These are phyloP conservation scores for Cyprinodon variegatus DNA, from an alignment of 2,113 vertebrate species.

Conservation along the genomic window DNA sequence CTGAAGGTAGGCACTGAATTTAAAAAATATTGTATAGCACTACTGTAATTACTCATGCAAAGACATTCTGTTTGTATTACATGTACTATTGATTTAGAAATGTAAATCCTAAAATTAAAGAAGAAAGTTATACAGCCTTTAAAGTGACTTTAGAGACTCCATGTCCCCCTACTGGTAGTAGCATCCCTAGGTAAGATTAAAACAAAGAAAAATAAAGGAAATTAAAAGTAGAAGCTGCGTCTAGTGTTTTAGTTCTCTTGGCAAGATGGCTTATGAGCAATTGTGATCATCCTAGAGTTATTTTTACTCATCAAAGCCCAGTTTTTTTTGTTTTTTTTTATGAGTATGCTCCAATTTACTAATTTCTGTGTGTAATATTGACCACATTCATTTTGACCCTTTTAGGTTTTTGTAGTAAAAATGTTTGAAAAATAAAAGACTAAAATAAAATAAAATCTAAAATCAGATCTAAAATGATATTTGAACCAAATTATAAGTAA, in stretches of 20 bases:
- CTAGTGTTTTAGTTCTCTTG: neutral
- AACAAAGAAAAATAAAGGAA: neutral
- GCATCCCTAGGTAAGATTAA: neutral
- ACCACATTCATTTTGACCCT: neutral
- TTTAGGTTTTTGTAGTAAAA: neutral
- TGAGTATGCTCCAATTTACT: constrained; percentile 13
- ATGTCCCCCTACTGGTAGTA: constrained; percentile 11
- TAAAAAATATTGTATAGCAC: constrained; percentile 43
- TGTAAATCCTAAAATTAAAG: constrained; percentile 32
- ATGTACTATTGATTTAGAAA: constrained; percentile 53
- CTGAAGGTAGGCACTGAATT: no score
- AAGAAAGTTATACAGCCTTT: constrained; percentile 32
- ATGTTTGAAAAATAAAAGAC: neutral
- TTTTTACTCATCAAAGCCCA: constrained; percentile 22
- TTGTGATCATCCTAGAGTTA: neutral
- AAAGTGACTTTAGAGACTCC: constrained; percentile 45
- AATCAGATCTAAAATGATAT: no score
- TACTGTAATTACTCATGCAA: constrained; percentile 36
- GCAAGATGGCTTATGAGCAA: neutral
- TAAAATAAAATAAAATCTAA: neutral
- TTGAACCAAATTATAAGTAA: no score
- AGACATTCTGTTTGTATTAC: constrained; percentile 38
- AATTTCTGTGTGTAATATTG: constrained; percentile 11
- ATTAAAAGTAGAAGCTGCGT: neutral
- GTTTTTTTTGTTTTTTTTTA: neutral